Percentiles rank a stretch among this genome's conserved stretches.
Conservation (phyloP, 2,888 invertebrate species). For the Agriopis aurantiaria region DNA sequence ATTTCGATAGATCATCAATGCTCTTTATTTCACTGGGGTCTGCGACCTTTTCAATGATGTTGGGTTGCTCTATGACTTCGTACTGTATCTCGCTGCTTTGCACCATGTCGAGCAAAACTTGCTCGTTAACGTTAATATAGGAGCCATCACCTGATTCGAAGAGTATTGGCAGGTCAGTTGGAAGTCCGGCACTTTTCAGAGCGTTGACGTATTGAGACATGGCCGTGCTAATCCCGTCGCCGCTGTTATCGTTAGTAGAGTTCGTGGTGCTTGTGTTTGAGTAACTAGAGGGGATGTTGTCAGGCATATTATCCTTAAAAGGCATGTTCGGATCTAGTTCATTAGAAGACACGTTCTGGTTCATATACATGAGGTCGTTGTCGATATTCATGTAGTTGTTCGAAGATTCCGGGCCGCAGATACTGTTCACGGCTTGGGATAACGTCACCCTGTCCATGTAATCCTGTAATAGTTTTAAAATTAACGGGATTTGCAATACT, state of each 20-base stretch:
- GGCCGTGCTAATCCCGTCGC: slow-evolving; percentile 69
- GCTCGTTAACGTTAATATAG: slow-evolving; percentile 88
- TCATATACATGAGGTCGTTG: slow-evolving; percentile 78
- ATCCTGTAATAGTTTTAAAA: slow-evolving; percentile 62
- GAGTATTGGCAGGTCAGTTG: slow-evolving; percentile 85
- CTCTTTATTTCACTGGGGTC: slow-evolving; percentile 83
- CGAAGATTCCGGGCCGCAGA: slow-evolving; percentile 74
- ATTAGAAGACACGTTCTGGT: slow-evolving; percentile 70
- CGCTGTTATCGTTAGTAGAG: slow-evolving; percentile 57
- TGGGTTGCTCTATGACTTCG: slow-evolving; percentile 83
- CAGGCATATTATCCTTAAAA: slow-evolving; percentile 70
- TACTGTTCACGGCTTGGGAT: slow-evolving; percentile 80
- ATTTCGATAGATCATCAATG: slow-evolving; percentile 81
- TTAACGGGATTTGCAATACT: background rate
- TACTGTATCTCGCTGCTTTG: slow-evolving; percentile 84
- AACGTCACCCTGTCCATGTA: slow-evolving; percentile 80
- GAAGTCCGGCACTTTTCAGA: slow-evolving; percentile 78
- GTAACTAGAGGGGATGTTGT: slow-evolving; percentile 70
- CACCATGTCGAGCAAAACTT: slow-evolving; percentile 86
- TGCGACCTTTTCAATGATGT: slow-evolving; percentile 81
- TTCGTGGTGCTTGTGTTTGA: slow-evolving; percentile 61
- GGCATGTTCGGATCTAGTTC: slow-evolving; percentile 67
- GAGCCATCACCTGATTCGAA: slow-evolving; percentile 89
- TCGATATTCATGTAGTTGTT: slow-evolving; percentile 75
- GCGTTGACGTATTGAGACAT: slow-evolving; percentile 84